phyloP scores from a whole-genome alignment of 1,140 invertebrate genomes.

The Bombus waltoni region DNA sequence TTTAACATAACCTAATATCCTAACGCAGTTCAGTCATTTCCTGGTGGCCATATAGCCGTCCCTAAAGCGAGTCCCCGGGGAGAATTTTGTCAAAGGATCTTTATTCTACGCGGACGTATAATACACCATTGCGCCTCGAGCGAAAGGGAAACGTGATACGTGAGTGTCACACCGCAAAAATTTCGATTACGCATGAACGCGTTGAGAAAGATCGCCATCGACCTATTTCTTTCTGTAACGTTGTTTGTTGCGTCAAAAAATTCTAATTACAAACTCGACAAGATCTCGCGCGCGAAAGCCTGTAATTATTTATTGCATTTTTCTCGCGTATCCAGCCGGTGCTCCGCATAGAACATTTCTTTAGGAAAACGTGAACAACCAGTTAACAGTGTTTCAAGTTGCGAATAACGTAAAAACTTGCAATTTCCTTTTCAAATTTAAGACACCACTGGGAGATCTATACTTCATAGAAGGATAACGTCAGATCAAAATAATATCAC shows the following conservation, averaged over 20 bases:
- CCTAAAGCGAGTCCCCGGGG: constrained; percentile 79
- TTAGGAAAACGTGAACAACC: not conserved
- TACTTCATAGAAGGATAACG: not conserved
- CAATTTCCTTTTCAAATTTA: not conserved
- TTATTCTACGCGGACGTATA: constrained; percentile 81
- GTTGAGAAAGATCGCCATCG: constrained; percentile 51
- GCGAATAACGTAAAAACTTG: not conserved
- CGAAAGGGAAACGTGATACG: constrained; percentile 77
- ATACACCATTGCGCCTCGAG: constrained; percentile 77
- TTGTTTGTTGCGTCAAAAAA: not conserved
- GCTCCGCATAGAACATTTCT: too few species aligned
- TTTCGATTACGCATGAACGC: constrained; percentile 71
- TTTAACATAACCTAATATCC: constrained; percentile 81
- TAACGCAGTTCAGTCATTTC: constrained; percentile 82
- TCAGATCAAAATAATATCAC: not conserved
- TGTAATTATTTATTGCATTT: not conserved
- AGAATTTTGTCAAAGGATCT: constrained; percentile 83
- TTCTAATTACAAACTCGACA: not conserved
- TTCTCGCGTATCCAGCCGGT: too few species aligned
- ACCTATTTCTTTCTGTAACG: constrained; percentile 14
- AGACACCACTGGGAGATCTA: not conserved
- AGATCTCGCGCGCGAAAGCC: not conserved
- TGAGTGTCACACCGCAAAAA: constrained; percentile 68
- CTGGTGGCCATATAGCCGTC: constrained; percentile 79
- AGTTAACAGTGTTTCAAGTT: not conserved